Evolutionary conservation across 2,113 vertebrate genomes (phyloP).

Genomic region (Romanogobio albipinnatus): DNA sequence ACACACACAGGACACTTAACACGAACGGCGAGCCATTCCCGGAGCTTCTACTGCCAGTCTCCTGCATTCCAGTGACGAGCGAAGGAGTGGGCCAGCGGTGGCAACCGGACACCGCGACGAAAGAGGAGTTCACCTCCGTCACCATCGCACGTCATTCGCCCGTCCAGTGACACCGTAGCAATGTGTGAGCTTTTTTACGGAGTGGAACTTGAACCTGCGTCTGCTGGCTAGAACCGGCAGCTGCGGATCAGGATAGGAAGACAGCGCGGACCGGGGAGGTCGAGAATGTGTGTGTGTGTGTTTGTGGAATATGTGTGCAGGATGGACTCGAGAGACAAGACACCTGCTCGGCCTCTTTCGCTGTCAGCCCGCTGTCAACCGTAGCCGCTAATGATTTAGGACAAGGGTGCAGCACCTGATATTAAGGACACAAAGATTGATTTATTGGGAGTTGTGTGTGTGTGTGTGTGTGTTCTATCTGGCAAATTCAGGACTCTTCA

Average conservation of each 20-base stretch:
- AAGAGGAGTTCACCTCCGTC: conserved; percentile 70
- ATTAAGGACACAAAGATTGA: neutral
- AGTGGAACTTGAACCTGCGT: conserved; percentile 73
- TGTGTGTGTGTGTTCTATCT: conserved; percentile 1
- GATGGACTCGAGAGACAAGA: conserved; percentile 49
- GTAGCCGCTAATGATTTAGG: conserved; percentile 29
- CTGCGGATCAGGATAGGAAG: conserved; percentile 64
- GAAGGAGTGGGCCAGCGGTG: conserved; percentile 70
- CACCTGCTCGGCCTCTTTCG: conserved; percentile 58
- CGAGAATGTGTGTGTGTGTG: conserved; percentile 35
- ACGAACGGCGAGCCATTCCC: conserved; percentile 65
- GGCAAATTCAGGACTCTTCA: neutral
- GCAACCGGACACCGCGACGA: conserved; percentile 72
- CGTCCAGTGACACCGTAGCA: conserved; percentile 78
- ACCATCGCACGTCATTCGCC: conserved; percentile 74
- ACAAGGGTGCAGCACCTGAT: conserved; percentile 4
- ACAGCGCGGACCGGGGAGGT: conserved; percentile 44
- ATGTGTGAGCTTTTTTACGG: conserved; percentile 78
- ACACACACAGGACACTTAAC: conserved; percentile 61
- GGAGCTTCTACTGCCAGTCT: conserved; percentile 69
- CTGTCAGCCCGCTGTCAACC: conserved; percentile 35
- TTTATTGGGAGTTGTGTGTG: neutral
- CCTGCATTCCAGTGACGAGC: conserved; percentile 73
- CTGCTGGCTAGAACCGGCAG: conserved; percentile 69
- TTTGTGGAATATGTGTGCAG: conserved; percentile 26